These are phyloP conservation scores for Fundulus diaphanus DNA, from an alignment of 2,797 vertebrate species.

Conservation along the genomic window DNA sequence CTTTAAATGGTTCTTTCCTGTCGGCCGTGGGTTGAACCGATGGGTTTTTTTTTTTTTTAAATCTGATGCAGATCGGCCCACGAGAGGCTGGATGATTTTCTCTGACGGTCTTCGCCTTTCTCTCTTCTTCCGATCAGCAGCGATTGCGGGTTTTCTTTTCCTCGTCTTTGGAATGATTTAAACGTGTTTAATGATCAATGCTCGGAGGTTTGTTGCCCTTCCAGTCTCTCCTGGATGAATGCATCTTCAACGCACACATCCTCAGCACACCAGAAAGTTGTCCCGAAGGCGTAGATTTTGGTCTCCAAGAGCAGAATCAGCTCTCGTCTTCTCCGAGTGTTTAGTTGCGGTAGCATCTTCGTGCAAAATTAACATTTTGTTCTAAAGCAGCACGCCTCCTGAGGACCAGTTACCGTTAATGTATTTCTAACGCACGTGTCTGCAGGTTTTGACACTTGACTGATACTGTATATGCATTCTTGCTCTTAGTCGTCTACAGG, in stretches of 20 bases:
- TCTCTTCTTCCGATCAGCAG: slow-evolving; percentile 41
- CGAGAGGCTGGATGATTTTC: slow-evolving; percentile 34
- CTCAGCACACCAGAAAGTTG: slow-evolving; percentile 43
- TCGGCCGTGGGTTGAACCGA: slow-evolving; percentile 54
- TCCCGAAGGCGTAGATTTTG: slow-evolving; percentile 25
- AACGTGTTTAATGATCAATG: slow-evolving; percentile 68
- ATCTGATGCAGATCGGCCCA: slow-evolving; percentile 44
- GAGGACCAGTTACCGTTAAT: slow-evolving; percentile 51
- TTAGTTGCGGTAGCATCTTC: slow-evolving; percentile 29
- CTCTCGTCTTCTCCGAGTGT: slow-evolving; percentile 32
- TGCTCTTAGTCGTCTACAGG: slow-evolving; percentile 24
- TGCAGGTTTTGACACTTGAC: slow-evolving; percentile 50
- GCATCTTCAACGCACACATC: slow-evolving; percentile 71
- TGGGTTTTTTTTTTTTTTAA: slow-evolving; percentile 26
- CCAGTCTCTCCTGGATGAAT: slow-evolving; percentile 54
- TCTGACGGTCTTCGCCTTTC: slow-evolving; percentile 44
- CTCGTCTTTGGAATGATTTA: slow-evolving; percentile 68
- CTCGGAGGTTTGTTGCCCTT: slow-evolving; percentile 42
- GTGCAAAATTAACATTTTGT: slow-evolving; percentile 21
- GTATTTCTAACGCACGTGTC: slow-evolving; percentile 60
- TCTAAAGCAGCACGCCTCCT: slow-evolving; percentile 30
- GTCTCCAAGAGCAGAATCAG: slow-evolving; percentile 41
- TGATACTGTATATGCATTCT: slow-evolving; percentile 53
- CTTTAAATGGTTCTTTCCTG: slow-evolving; percentile 40
- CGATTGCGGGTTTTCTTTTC: slow-evolving; percentile 62